phyloP scores from a whole-genome alignment of 2,888 invertebrate species.

The Parelbella ahira region DNA sequence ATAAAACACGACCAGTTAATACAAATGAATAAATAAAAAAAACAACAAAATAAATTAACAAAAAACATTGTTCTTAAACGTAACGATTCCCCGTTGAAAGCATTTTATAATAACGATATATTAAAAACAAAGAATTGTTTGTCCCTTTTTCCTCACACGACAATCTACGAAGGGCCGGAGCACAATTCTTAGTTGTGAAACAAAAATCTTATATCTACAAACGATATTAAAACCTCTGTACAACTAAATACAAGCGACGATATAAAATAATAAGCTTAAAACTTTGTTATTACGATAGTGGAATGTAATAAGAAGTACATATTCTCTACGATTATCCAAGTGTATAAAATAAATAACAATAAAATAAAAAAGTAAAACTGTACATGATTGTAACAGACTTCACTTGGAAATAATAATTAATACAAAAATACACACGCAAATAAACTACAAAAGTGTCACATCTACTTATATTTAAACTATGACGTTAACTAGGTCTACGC shows the following conservation, averaged over 20 bases:
- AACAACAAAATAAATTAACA: slow-evolving; percentile 75
- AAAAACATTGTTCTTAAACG: slow-evolving; percentile 75
- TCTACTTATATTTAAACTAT: slow-evolving; percentile 26
- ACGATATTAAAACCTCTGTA: slow-evolving; percentile 24
- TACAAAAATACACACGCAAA: slow-evolving; percentile 33
- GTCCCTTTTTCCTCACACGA: not conserved
- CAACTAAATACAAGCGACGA: slow-evolving; percentile 26
- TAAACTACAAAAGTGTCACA: slow-evolving; percentile 20
- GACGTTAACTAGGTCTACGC: slow-evolving; percentile 35
- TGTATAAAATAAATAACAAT: slow-evolving; percentile 38
- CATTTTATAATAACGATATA: slow-evolving; percentile 14
- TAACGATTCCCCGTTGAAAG: slow-evolving; percentile 72
- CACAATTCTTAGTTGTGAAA: slow-evolving; percentile 8
- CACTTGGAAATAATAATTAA: slow-evolving; percentile 28
- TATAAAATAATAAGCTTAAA: slow-evolving; percentile 30
- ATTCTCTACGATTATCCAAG: slow-evolving; percentile 27
- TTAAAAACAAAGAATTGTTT: slow-evolving; percentile 7
- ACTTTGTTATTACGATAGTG: slow-evolving; percentile 36
- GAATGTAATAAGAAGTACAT: slow-evolving; percentile 45
- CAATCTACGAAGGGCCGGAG: too few species aligned
- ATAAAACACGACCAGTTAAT: slow-evolving; percentile 46
- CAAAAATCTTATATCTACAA: slow-evolving; percentile 7
- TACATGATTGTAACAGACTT: slow-evolving; percentile 32
- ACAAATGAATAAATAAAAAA: slow-evolving; percentile 56
- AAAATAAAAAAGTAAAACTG: slow-evolving; percentile 29